phyloP scores from a whole-genome alignment of 2,888 invertebrate genomes.

The Hypomecis atomaria region DNA sequence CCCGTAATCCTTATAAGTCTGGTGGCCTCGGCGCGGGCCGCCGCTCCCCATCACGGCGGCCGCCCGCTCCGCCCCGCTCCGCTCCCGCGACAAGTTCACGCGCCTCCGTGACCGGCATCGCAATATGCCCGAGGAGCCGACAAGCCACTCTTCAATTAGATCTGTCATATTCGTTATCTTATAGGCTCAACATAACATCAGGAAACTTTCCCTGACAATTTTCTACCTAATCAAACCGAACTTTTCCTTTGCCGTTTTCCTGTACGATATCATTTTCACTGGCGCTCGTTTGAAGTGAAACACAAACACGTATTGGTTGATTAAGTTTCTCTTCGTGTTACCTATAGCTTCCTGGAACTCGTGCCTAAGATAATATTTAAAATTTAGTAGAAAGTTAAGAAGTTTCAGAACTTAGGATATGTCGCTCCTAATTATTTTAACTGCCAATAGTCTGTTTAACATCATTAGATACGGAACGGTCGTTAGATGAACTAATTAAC shows the following conservation, averaged over 20 bases:
- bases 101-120: slow-evolving; percentile 72
- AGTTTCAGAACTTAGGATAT: background rate
- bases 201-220: slow-evolving; percentile 44
- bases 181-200: slow-evolving; percentile 48
- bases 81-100: slow-evolving; percentile 67
- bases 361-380: slow-evolving; percentile 3
- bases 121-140: slow-evolving; percentile 59
- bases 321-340: slow-evolving; percentile 23
- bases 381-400: background rate
- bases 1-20: slow-evolving; percentile 84
- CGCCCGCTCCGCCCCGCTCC: slow-evolving; percentile 44
- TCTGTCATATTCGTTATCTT: slow-evolving; percentile 58
- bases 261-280: slow-evolving; percentile 36
- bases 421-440: background rate
- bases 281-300: slow-evolving; percentile 33
- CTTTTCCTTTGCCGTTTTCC: slow-evolving; percentile 38
- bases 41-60: slow-evolving; percentile 56
- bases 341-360: slow-evolving; percentile 13
- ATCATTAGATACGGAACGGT: too few species aligned
- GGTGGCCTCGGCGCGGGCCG: slow-evolving; percentile 72
- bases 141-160: slow-evolving; percentile 65
- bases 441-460: background rate
- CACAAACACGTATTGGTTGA: slow-evolving; percentile 34
- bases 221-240: slow-evolving; percentile 45
- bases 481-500: too few species aligned